Evolutionary conservation across 2,797 vertebrate species (phyloP).

Genomic region (Chiloscyllium punctatum): DNA sequence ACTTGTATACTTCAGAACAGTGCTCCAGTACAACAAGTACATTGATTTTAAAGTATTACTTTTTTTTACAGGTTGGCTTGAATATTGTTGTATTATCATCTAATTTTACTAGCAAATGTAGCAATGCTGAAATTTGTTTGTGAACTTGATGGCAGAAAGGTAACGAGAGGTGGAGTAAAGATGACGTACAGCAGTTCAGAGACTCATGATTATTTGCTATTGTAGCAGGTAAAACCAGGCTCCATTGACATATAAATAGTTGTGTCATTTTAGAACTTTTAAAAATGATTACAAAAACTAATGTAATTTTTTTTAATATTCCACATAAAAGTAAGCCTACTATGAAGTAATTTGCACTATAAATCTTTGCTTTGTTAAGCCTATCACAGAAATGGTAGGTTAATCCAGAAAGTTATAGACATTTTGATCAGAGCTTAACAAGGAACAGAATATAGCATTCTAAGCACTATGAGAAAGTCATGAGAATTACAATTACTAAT

Average conservation of each 20-base stretch:
- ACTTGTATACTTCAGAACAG: too few species aligned
- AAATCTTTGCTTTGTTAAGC: neutral
- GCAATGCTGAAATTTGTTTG: neutral
- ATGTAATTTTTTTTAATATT: neutral
- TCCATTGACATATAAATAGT: neutral
- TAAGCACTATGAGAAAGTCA: neutral
- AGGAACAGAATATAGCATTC: constrained; percentile 5
- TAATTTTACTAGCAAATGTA: neutral
- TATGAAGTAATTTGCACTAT: neutral
- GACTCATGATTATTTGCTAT: neutral
- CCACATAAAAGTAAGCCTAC: neutral
- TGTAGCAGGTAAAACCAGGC: neutral
- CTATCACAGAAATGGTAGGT: neutral
- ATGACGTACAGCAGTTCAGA: neutral
- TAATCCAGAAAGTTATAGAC: neutral
- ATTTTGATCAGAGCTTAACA: neutral
- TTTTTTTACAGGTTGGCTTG: neutral
- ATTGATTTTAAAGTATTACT: too few species aligned
- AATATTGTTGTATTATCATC: neutral
- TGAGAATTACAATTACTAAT: neutral
- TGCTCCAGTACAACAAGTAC: too few species aligned
- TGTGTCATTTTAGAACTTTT: neutral
- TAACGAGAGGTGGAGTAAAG: neutral
- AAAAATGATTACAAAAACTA: neutral
- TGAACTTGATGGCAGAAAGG: too few species aligned